These are phyloP conservation scores for Cynocephalus volans DNA, from an alignment of 2,113 vertebrate species.

Conservation along the genomic window DNA sequence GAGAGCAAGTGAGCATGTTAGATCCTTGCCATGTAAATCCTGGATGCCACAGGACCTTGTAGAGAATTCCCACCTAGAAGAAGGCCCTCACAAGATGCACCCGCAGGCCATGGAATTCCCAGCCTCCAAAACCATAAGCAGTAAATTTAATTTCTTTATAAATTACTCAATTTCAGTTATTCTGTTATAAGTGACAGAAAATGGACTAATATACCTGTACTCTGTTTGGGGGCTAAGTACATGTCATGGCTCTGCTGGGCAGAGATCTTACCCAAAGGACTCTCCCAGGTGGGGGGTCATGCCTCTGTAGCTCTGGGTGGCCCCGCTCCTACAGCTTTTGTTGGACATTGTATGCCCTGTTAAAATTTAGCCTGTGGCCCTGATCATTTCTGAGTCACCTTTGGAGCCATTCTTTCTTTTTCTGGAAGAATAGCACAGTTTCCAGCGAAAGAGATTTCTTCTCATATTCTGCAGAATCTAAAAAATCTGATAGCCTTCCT, in stretches of 20 bases:
- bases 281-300: background rate
- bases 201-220: no score
- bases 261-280: background rate
- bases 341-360: background rate
- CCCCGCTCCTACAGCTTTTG: background rate
- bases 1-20: no score
- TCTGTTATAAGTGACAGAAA: no score
- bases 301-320: no score
- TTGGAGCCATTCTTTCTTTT: background rate
- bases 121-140: no score
- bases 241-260: background rate
- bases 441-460: background rate
- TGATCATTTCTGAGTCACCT: background rate
- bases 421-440: background rate
- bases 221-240: background rate
- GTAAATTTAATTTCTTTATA: no score
- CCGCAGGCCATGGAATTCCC: no score
- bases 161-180: no score
- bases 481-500: background rate
- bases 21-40: no score
- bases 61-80: no score
- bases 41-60: no score
- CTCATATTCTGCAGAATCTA: background rate
- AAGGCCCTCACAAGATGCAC: no score
- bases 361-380: background rate